Base-by-base conservation (phyloP, 2,113 vertebrate species). In the Murina feae region DNA sequence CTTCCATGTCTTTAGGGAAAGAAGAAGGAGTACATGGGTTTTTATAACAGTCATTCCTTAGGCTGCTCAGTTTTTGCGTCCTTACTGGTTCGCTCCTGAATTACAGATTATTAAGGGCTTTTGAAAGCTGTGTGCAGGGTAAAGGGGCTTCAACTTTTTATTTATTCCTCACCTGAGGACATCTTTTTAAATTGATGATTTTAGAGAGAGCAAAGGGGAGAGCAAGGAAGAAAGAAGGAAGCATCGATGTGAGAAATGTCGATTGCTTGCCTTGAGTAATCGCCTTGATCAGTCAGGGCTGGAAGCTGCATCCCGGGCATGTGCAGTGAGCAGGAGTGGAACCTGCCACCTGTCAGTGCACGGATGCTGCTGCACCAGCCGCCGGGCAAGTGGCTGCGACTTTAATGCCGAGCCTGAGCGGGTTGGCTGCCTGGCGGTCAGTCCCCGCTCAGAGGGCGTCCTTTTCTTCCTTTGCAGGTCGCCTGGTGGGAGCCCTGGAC, bases 401-500 rank as follows among this genome's bases (percentile, higher is more conserved):
- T 32, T n/a, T 9, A 49, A 20, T n/a, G 20, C 18, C 10, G 5
- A 49, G 42, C 16, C 74, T 49, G 16, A n/a, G 17, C 79, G 20
- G 35, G 2, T 4, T 7, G 20, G 28, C 85, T 8, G 47, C 28
- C 6, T 9, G 35, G 28, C 17, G 3, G 6, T 51, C 6, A 0
- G 6, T 8, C 6, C 87, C 91, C 6, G 66, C 89, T 96, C 69
- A 96, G n/a, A n/a, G 14, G 8, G 13, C 2, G 0, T 30, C 86
- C 58, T 65, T 71, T 68, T 95, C 11, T 81, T 60, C 47, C 68
- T 87, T 60, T 51, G 49, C 66, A 99, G 99, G 99, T 98, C 98
- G 99, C 96, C 98, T 99, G 97, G 99, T 99, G 16, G 99, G 99
- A 10, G 99, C 99, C 1, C 97, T 99, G 98, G 99, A 99, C 0